Conservation (phyloP, 2,888 invertebrate species). For the Leptothorax acervorum region DNA sequence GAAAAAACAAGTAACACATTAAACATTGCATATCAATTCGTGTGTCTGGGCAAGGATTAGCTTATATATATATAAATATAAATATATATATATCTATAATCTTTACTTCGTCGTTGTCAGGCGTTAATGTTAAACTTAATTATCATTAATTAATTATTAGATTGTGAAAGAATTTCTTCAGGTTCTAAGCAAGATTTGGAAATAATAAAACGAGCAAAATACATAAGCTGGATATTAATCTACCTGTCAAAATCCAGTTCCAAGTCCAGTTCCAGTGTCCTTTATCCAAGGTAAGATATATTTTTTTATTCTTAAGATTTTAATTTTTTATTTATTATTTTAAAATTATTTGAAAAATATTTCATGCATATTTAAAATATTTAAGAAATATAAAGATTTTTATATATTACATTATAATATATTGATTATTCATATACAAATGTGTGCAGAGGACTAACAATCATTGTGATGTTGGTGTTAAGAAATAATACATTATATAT, state of each 20-base stretch:
- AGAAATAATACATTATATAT: not conserved
- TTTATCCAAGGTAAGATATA: not conserved
- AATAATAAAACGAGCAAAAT: slow-evolving; percentile 82
- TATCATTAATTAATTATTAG: slow-evolving; percentile 82
- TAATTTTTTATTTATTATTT: not conserved
- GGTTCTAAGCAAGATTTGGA: slow-evolving; percentile 84
- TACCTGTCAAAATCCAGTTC: not conserved
- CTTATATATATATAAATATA: slow-evolving; percentile 80
- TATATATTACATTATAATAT: not conserved
- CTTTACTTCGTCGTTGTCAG: slow-evolving; percentile 84
- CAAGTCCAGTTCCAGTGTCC: not conserved
- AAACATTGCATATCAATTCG: slow-evolving; percentile 85
- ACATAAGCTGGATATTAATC: slow-evolving; percentile 47
- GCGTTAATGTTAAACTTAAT: slow-evolving; percentile 84
- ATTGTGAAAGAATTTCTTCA: slow-evolving; percentile 84
- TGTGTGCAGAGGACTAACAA: not conserved
- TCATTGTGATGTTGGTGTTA: not conserved
- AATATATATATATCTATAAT: slow-evolving; percentile 78
- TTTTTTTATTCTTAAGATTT: not conserved
- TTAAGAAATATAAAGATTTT: not conserved
- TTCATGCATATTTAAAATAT: not conserved
- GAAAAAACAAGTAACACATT: slow-evolving; percentile 72
- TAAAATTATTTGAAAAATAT: not conserved
- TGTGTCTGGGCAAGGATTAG: slow-evolving; percentile 85
- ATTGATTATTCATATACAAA: not conserved